Evolutionary conservation across 92 coral and sea anemone species (phyloP), one percentile per base, ranked within the genome.

Genomic region (Zoanthus solanderi): DNA sequence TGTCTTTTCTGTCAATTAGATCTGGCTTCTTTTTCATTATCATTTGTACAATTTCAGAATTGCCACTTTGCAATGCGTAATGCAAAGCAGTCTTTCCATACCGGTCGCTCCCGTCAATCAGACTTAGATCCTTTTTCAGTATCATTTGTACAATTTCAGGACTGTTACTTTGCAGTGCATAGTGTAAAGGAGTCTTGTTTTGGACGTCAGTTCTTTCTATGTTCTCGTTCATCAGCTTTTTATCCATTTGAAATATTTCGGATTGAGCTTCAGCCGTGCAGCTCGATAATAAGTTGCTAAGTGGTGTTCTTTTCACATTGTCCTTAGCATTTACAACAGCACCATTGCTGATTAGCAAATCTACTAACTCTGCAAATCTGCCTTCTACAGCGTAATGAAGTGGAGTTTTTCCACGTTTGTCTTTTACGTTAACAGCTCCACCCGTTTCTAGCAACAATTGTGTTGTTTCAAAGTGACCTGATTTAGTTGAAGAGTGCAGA

Each of bases 321-420:
- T 58, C 65, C n/a, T 58, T 58, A 58, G n/a, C 18, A 58, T 58
- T 58, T 58, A 16, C 18, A 58, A 58, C 16, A 4, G 65, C 65
- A 16, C 65, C 65, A 14, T 58, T 58, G 65, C 65, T 58, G 65
- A 58, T 13, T 58, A 58, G 14, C 18, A 6, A 58, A 58, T 58
- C 65, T 14, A 58, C 65, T 14, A 58, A 0, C n/a, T 58, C 18
- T 3, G 11, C 18, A 58, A 58, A 58, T 58, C 65, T 3, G 18
- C 65, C n/a, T 58, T 78, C 23, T 31, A 31, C 31, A 16, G 84
- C 84, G 71, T 61, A 78, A 61, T 57, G 71, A 57, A 78, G 71
- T 14, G 84, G 52, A 14, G 84, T 58, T 60, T 78, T 58, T 78
- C 84, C 71, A 9, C 16, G 46, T 48, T 78, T 78, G 15, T 78